Conservation (phyloP, 2,888 invertebrate species). For the Pheosia gnoma region DNA sequence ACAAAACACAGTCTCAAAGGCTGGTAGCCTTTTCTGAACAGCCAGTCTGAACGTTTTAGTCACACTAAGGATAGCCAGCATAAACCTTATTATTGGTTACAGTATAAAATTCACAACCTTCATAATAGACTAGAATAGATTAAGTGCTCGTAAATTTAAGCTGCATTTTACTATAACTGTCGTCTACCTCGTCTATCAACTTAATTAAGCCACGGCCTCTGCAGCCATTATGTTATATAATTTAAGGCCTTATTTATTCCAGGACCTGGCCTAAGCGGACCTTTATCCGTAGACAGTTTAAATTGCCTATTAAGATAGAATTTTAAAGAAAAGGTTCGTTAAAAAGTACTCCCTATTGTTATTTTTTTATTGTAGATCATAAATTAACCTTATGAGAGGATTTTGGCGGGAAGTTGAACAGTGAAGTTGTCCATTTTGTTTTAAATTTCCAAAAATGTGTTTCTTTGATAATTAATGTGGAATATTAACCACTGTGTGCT, state of each 20-base stretch:
- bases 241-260: neutral
- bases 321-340: constrained; percentile 1
- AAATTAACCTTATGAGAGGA: too few species aligned
- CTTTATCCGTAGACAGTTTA: constrained; percentile 14
- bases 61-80: neutral
- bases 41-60: too few species aligned
- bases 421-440: too few species aligned
- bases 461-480: too few species aligned
- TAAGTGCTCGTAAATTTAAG: neutral
- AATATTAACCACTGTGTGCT: too few species aligned
- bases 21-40: too few species aligned
- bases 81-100: neutral
- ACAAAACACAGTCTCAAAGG: too few species aligned
- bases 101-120: neutral
- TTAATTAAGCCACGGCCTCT: neutral
- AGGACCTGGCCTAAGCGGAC: neutral
- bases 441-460: too few species aligned
- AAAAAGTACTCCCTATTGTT: neutral
- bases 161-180: neutral
- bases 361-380: too few species aligned
- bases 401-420: too few species aligned
- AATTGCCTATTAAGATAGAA: constrained; percentile 25
- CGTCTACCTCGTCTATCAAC: neutral
- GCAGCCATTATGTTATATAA: constrained; percentile 1
- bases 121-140: neutral